Evolutionary conservation across 2,113 vertebrate genomes (phyloP).

Genomic region (Rhynchomys soricoides): DNA sequence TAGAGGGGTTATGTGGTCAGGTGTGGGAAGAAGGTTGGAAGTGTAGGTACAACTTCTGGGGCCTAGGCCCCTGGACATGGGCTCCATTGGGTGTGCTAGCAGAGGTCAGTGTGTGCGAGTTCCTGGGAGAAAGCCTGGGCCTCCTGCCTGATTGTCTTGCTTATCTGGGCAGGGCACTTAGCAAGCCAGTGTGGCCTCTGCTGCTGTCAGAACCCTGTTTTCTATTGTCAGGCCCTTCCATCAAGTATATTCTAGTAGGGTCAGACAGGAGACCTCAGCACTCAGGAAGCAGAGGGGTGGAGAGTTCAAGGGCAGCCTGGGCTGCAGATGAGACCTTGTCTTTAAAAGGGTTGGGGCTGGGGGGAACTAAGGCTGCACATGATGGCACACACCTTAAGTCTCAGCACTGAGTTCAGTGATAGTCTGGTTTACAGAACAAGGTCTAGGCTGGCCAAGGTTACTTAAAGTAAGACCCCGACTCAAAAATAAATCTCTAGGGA

Average conservation of each 20-base stretch:
- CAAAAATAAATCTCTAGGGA: background rate
- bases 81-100: background rate
- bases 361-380: background rate
- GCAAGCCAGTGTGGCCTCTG: constrained; percentile 14
- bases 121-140: background rate
- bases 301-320: background rate
- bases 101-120: background rate
- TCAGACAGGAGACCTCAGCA: background rate
- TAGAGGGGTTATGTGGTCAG: background rate
- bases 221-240: background rate
- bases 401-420: background rate
- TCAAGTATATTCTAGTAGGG: background rate
- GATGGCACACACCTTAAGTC: background rate
- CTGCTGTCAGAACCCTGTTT: background rate
- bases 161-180: constrained; percentile 29
- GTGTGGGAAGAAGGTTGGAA: background rate
- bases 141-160: background rate
- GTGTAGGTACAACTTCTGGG: background rate
- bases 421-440: background rate
- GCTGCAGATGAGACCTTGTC: background rate
- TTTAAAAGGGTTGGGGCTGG: background rate
- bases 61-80: background rate
- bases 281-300: background rate
- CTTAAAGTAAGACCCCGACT: background rate
- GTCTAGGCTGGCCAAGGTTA: background rate